Evolutionary conservation across 2,113 vertebrate genomes (phyloP).

Genomic region (Oreocharis arfaki): DNA sequence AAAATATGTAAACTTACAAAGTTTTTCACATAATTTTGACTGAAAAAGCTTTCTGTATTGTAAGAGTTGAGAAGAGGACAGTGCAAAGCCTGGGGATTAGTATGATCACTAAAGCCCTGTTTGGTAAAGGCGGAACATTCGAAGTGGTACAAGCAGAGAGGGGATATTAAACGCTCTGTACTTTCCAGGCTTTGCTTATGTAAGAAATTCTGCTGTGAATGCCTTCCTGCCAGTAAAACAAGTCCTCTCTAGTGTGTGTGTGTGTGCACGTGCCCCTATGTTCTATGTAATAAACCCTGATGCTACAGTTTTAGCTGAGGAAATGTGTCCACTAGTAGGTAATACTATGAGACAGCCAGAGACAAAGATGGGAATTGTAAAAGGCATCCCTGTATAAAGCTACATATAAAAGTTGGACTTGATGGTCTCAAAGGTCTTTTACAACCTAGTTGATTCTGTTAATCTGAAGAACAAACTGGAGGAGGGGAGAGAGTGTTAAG

Average conservation of each 20-base stretch:
- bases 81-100: not conserved
- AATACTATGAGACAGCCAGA: not conserved
- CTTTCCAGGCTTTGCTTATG: not conserved
- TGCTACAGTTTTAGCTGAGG: not conserved
- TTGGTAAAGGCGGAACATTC: not conserved
- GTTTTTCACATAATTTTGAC: not conserved
- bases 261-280: not conserved
- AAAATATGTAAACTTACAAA: not conserved
- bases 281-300: not conserved
- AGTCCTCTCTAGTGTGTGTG: not conserved
- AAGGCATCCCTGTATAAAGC: not conserved
- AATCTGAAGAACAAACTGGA: not conserved
- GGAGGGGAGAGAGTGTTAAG: not conserved
- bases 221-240: not conserved
- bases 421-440: not conserved
- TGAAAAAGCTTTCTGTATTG: not conserved
- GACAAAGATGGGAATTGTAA: not conserved
- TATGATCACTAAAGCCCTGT: not conserved
- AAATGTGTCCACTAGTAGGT: not conserved
- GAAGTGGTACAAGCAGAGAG: not conserved
- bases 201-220: not conserved
- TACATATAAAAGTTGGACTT: not conserved
- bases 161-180: not conserved
- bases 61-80: not conserved
- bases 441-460: not conserved